phyloP scores from a whole-genome alignment of 2,113 vertebrate genomes.

The Cyrtonyx montezumae region DNA sequence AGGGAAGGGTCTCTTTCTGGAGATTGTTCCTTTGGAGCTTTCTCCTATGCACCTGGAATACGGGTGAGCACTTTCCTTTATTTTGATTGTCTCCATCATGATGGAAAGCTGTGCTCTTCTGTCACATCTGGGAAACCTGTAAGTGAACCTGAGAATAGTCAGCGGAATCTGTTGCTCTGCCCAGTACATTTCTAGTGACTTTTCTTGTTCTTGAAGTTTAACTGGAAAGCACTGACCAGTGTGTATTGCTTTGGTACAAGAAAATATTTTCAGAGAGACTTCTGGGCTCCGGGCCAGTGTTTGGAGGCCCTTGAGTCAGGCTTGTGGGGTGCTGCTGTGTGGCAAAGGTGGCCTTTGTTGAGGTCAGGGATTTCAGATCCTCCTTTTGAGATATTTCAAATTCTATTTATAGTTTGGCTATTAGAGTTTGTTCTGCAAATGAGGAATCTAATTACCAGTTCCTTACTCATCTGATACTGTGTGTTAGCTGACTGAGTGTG shows the following conservation, averaged over 20 bases:
- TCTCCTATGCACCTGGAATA: too few species aligned
- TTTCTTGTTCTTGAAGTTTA: neutral
- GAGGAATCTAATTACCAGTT: accelerated
- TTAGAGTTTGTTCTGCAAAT: neutral
- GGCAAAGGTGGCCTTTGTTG: neutral
- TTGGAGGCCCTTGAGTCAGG: neutral
- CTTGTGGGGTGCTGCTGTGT: neutral
- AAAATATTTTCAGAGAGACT: neutral
- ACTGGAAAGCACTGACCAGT: neutral
- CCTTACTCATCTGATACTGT: neutral
- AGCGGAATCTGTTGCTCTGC: neutral
- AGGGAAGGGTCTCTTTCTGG: too few species aligned
- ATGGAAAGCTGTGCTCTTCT: neutral
- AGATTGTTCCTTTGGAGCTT: too few species aligned
- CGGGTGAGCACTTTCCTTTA: too few species aligned
- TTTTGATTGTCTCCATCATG: too few species aligned
- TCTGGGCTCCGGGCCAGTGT: neutral
- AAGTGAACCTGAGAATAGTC: neutral
- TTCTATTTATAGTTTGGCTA: neutral
- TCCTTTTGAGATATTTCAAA: neutral
- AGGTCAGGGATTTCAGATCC: neutral
- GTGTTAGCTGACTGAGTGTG: neutral
- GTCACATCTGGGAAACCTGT: neutral
- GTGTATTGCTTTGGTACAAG: neutral
- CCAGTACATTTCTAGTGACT: neutral